Base-by-base conservation (phyloP, 2,888 invertebrate genomes). In the Rhagonycha lutea region DNA sequence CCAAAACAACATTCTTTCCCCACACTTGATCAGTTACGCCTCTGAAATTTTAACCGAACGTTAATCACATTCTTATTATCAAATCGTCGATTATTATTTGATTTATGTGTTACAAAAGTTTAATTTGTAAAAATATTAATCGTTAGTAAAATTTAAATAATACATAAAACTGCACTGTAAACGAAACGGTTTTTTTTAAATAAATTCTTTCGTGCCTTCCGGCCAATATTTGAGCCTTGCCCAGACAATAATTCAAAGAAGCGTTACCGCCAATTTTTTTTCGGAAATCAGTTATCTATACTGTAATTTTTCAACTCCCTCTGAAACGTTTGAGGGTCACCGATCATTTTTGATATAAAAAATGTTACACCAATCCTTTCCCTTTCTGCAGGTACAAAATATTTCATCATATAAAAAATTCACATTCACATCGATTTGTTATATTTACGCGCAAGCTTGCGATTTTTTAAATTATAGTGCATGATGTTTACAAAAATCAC, bases 1-100 rank as follows among this genome's bases (percentile, higher is more conserved):
- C n/a, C 32, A 32, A 32, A 47, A 65, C 71, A 63, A 47, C 71
- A 71, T 71, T 71, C 71, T 71, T 71, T 71, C 65, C 26, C 24
- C 47, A 71, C 32, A 47, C 32, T 14, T 24, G 32, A 8, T 18
- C 18, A 24, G 14, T 63, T 63, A 26, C 32, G 65, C 71, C 65
- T 14, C 32, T 23, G n/a, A 24, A 32, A 63, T 71, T 65, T 47
- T 47, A 71, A 28, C 65, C 65, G 18, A 29, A 70, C 26, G 14
- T 61, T 70, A 26, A 28, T 26, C 70, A 61, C 12, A 62, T 62
- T 28, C 63, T 61, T 62, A 63, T 63, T 63, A 71, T 71, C 71
- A 63, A 47, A 8, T 32, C 12, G 12, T 32, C 32, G 12, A 12
- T 32, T 32, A 32, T n/a, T 32, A 32, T 32, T 32, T 32, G 32